Evolutionary conservation across 1,140 invertebrate species (phyloP), one percentile per base, ranked within the genome.

Genomic region (Pseudomyrmex flavicornis): DNA sequence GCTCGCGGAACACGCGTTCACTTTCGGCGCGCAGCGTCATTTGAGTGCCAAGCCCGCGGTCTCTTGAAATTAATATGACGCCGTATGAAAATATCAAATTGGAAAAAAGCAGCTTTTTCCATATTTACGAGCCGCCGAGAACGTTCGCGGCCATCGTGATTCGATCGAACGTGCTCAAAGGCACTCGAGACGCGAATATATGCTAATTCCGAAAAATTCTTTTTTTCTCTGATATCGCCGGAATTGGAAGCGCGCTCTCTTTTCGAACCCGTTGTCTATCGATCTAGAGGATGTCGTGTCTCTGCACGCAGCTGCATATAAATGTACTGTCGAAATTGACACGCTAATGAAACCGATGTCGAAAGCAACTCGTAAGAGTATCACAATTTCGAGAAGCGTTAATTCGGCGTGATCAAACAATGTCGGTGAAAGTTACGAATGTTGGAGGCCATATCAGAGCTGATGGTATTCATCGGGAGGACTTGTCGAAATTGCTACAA

Each of bases 401-500:
- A 63, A 79, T 69, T 44, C 9, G 48, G 2, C n/a, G 12, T 26
- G 20, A 70, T 79, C 17, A 79, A 79, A 69, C 46, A 79, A 70
- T 59, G 12, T 17, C 56, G 22, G 58, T 12, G 44, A 80, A 46
- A 80, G 17, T 61, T 56, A 22, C 66, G n/a, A 59, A 59, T 22
- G 54, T 17, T 72, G 10, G 12, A 35, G 50, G 52, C 46, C 44
- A 61, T 35, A 35, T 72, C 54, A 20, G 59, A 44, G 12, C 10
- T 70, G 59, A 50, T 20, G 48, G 66, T 26, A 13, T 72, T 66
- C 15, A 20, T 59, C 65, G 66, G 56, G 15, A 35, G 46, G 44
- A 48, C 15, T 26, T n/a, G 65, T 22, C 76, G 65, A 52, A 80
- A 80, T 80, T 80, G 66, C 65, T 70, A 22, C 65, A 44, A 58